Base-by-base conservation (phyloP, 2,797 vertebrate genomes). In the Acrossocheilus wenchowensis region DNA sequence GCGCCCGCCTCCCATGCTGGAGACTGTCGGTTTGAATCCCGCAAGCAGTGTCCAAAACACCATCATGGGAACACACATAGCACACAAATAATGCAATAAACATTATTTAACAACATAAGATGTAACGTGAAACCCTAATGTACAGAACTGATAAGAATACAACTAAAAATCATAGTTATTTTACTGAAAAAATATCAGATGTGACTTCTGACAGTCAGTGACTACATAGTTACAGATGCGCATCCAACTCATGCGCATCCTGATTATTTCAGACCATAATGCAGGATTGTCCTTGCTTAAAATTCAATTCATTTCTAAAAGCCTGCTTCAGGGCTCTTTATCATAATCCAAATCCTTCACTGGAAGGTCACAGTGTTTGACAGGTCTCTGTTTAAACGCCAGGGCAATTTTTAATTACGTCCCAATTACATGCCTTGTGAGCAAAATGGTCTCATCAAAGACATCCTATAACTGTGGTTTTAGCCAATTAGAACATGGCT, bases 331-430 rank as follows among this genome's bases (percentile, higher is more conserved):
- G 85, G 71, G 85, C 69, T 81, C 52, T 72, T 87, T 79, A 83
- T 85, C 78, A 52, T 79, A 48, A 78, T 78, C 62, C 60, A 81
- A 78, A 77, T 60, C 52, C 82, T 74, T 79, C 75, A n/a, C 68
- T 74, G 81, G 87, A 90, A 89, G 81, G 83, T 83, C 84, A 85
- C 74, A 85, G 82, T 82, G 86, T 85, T 88, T 88, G 86, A 87
- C 86, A 88, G 86, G 77, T 86, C 72, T 85, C 81, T 81, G 81
- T 83, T 78, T 82, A 86, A 87, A 74, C 69, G 71, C 64, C 82
- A 84, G 86, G 83, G 85, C 90, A 89, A 86, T 83, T 87, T 89
- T 86, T 90, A 89, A 91, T 91, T 90, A 90, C 64, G 77, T 68
- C 75, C 77, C 81, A 84, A 89, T 89, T 90, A 88, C 87, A 90